Conservation (phyloP, 2,888 invertebrate species). For the Ligdia adustata region DNA sequence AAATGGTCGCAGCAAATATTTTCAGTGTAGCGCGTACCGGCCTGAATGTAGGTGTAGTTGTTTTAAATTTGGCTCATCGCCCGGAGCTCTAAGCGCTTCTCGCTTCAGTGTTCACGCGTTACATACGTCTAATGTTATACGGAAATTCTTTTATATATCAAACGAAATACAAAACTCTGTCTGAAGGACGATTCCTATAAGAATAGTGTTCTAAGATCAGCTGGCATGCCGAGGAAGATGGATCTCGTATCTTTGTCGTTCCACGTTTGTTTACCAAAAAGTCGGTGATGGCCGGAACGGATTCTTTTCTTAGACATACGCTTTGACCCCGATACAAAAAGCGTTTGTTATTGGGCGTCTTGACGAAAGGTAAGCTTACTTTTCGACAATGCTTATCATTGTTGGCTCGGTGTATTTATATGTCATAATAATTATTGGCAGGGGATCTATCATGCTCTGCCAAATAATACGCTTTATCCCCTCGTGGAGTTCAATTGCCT, state of each 20-base stretch:
- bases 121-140: conserved; percentile 56
- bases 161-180: conserved; percentile 33
- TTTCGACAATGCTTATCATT: conserved; percentile 47
- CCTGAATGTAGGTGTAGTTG: conserved; percentile 68
- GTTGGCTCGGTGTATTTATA: conserved; percentile 54
- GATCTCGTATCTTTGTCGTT: conserved; percentile 42
- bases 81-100: conserved; percentile 66
- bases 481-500: conserved; percentile 48
- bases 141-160: conserved; percentile 47
- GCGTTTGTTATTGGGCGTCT: conserved; percentile 55
- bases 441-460: conserved; percentile 54
- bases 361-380: conserved; percentile 67
- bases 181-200: conserved; percentile 27
- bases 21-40: conserved; percentile 52
- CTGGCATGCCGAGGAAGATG: conserved; percentile 46
- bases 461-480: conserved; percentile 53
- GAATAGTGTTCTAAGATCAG: conserved; percentile 34
- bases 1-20: conserved; percentile 49
- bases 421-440: conserved; percentile 67
- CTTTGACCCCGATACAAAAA: conserved; percentile 65
- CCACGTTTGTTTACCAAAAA: conserved; percentile 61
- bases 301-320: conserved; percentile 75
- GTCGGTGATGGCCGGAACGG: conserved; percentile 68
- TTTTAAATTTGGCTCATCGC: conserved; percentile 78
- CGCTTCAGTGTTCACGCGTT: conserved; percentile 59